Evolutionary conservation across 2,888 invertebrate species (phyloP), one percentile per base, ranked within the genome.

Genomic region (Smittia sp.): DNA sequence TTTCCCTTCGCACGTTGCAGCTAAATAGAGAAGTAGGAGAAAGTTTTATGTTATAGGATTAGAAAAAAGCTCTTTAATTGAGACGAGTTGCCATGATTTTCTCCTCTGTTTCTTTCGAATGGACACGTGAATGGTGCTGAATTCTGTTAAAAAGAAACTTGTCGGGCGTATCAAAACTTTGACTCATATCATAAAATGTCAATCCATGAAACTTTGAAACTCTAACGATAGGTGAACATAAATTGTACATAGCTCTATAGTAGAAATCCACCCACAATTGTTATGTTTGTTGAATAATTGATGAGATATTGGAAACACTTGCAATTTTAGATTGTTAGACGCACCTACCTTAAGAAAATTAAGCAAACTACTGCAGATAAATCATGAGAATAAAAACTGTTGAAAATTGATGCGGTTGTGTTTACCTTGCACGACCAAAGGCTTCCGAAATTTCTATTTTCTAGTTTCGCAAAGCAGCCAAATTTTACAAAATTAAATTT

Each of bases 1-100:
- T 27, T 63, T 63, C 72, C 72, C 72, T 72, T 72, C 72, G 72
- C 72, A 72, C 72, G 72, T 62, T 72, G 72, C 72, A 72, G 72
- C 72, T 72, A 72, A 18, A 58, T 58, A 20, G 18, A 58, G n/a
- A 7, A 58, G 2, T 58, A 58, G 58, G 9, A 22, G 18, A 58
- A 20, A 20, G 22, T 13, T 20, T 58, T 58, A 58, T 58, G 7
- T 58, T 20, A 18, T 22, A 58, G 58, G 9, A 58, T 58, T 18
- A 22, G 18, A 46, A n/a, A 46, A 46, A 46, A 46, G 15, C 11
- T 11, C n/a, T 11, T 18, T 52, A 52, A 4, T n/a, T 52, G 13
- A 58, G 9, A 20, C 22, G 58, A 58, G 22, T 6, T 20, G 18
- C 20, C 58, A 58, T 58, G 22, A 58, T 22, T 20, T 52, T 52